Conservation (phyloP, 1,140 invertebrate genomes). For the Brachionus paranguensis region DNA sequence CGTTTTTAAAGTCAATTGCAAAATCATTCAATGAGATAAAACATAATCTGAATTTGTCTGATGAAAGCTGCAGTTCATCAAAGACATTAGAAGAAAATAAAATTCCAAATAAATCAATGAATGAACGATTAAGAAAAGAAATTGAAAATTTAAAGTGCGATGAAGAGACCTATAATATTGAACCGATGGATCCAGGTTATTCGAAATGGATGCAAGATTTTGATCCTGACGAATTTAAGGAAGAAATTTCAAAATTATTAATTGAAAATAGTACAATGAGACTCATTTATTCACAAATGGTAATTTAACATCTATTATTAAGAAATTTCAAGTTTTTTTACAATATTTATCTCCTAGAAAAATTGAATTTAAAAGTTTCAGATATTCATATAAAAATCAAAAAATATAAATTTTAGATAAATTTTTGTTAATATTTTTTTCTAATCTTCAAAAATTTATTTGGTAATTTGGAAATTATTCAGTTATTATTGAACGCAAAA, state of each 20-base stretch:
- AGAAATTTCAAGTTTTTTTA: neutral
- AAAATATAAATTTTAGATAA: no score
- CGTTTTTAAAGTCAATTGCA: neutral
- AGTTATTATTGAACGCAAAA: no score
- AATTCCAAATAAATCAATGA: neutral
- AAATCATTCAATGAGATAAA: slow-evolving; percentile 5
- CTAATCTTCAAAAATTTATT: no score
- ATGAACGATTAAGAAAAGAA: neutral
- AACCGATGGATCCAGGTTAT: neutral
- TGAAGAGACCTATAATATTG: neutral
- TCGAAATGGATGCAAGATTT: neutral
- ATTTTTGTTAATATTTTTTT: no score
- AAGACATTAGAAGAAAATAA: neutral
- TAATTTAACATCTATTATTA: neutral
- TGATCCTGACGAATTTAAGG: neutral
- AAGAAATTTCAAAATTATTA: neutral
- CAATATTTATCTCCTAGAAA: no score
- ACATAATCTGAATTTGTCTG: neutral
- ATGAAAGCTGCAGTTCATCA: neutral
- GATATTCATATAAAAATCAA: no score
- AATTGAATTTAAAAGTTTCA: no score
- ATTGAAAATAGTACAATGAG: slow-evolving; percentile 1
- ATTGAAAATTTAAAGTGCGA: neutral
- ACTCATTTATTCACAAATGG: neutral
- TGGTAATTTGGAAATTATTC: no score